Evolutionary conservation across 1,140 invertebrate species (phyloP), one percentile per base, ranked within the genome.

Genomic region (Drosophila baimaii): DNA sequence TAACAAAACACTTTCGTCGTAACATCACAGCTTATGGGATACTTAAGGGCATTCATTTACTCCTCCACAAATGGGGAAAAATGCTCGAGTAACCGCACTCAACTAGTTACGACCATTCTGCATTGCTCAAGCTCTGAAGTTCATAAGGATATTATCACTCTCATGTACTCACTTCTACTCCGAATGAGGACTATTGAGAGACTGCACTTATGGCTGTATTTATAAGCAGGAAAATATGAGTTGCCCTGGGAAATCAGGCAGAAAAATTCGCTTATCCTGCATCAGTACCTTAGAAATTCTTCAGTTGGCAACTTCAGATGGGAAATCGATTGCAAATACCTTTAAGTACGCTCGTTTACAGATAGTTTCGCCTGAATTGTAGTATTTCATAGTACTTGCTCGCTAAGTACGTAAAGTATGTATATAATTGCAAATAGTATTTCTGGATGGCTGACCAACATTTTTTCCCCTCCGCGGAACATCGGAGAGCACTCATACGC

Each of bases 1-100:
- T 69, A 69, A 43, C n/a, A 69, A 2, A 37, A 43, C 44, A 66
- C 65, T 52, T 39, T 33, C 19, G 21, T 39, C 23, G 41, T 43
- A 66, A 66, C 46, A 66, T 66, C 29, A 21, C 46, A n/a, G 65
- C 61, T 69, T 69, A 69, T 69, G 61, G 13, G 61, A 35, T 25
- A 29, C 65, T 69, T 51, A 27, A 19, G 19, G 19, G 35, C 46
- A 66, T 66, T 69, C n/a, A 65, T 69, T 51, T 49, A 21, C 61
- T 69, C 12, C 17, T 17, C 0, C n/a, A 8, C 25, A 23, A 19
- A 43, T 68, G 12, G 25, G 23, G 43, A 23, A 62, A 62, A 35
- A 37, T 39, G 19, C 23, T 37, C n/a, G 5, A 46, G 58, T 7
- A 35, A 31, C 23, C 44, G 12, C 35, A 51, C 35, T 41, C 13